Evolutionary conservation across 1,140 invertebrate genomes (phyloP), one percentile per base, ranked within the genome.

Genomic region (Epicauta chinensis): DNA sequence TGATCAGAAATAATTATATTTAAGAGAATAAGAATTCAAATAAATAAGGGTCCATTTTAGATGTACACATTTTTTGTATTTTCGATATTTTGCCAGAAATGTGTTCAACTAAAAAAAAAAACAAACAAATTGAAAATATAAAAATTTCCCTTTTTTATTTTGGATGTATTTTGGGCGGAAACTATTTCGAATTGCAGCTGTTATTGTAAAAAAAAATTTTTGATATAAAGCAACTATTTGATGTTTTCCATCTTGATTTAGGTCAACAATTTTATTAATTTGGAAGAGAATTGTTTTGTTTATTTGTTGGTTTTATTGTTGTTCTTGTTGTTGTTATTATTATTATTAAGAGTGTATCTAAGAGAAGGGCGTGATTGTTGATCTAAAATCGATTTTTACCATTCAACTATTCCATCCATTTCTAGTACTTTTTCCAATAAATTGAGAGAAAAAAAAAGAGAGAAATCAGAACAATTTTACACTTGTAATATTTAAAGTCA

Each of bases 381-480:
- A 37, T 53, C 36, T 34, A 53, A 53, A 37, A 41, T 30, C 16
- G 53, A 50, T 53, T 53, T 48, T 50, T 53, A 49, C 51, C 51
- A 46, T 57, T 48, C 44, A 44, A 49, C 41, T 51, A 54, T 58
- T 54, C 56, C 56, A 58, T 58, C 56, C 56, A 58, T 55, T 55
- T 46, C 35, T 54, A 41, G 39, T 46, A 48, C 37, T 54, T 54
- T 53, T 54, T 54, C 39, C 47, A 39, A 35, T 3, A 23, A 23
- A 23, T 23, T 5, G 7, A 5, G 23, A 23, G 4, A 23, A 23
- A 5, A 23, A 23, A 23, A 5, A 3, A 5, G 1, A 23, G 7
- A 3, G 4, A 23, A n/a, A n/a, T n/a, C 7, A 7, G 23, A 41
- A 17, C 42, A 36, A 42, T 49, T 50, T 37, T 50, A 50, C 53